Percentiles rank a stretch among this genome's conserved stretches.
These are phyloP conservation scores for Anarsia innoxiella DNA, from an alignment of 2,888 invertebrate genomes.

Conservation along the genomic window DNA sequence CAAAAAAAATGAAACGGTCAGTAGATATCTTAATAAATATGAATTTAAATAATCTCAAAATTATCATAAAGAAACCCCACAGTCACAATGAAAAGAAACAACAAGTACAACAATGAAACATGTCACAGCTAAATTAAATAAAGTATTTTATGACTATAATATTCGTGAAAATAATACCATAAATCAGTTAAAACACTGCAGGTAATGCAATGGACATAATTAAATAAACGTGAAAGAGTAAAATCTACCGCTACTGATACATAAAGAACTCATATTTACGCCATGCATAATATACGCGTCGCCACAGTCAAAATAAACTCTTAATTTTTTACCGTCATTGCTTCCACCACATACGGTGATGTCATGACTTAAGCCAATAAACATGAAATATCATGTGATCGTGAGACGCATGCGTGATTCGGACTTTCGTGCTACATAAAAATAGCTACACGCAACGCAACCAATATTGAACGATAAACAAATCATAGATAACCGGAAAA, in stretches of 20 bases:
- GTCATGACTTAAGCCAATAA: conserved; percentile 70
- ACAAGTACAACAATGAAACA: too few species aligned
- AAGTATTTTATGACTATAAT: too few species aligned
- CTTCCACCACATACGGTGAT: conserved; percentile 62
- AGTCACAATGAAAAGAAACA: too few species aligned
- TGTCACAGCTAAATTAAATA: too few species aligned
- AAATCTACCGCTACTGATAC: conserved; percentile 38
- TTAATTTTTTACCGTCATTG: conserved; percentile 58
- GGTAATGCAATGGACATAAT: conserved; percentile 31
- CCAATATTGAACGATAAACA: conserved; percentile 32
- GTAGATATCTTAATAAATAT: too few species aligned
- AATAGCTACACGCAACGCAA: conserved; percentile 57
- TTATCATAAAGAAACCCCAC: too few species aligned
- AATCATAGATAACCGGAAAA: conserved; percentile 36
- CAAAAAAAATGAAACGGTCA: too few species aligned
- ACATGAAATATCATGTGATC: conserved; percentile 63
- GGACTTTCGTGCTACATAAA: conserved; percentile 43
- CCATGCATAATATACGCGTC: conserved; percentile 23
- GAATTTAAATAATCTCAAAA: too few species aligned
- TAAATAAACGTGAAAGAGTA: conserved; percentile 28
- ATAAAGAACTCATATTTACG: conserved; percentile 29
- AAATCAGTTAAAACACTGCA: conserved; percentile 24
- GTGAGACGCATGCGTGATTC: conserved; percentile 53
- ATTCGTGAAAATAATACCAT: too few species aligned
- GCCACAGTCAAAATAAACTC: conserved; percentile 51